A percentile compares a stretch with the other conserved stretches of the same genome.
These are phyloP conservation scores for Petaurus breviceps DNA, from an alignment of 2,113 vertebrate genomes.

Conservation along the genomic window DNA sequence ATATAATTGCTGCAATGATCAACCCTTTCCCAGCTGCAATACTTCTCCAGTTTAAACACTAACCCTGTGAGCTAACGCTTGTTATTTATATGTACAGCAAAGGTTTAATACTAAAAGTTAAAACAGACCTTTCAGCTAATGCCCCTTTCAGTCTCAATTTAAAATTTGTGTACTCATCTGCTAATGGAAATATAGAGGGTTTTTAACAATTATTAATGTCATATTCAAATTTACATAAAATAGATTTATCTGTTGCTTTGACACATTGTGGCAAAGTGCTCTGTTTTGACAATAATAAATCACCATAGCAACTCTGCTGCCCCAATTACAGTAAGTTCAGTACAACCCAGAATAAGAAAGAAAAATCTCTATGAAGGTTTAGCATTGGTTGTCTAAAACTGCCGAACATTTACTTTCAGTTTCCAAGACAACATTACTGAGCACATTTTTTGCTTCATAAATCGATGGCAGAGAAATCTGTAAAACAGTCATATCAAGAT, in stretches of 20 bases:
- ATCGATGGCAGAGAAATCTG: constrained; percentile 42
- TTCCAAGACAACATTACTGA: constrained; percentile 56
- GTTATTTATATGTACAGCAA: neutral
- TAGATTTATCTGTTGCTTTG: constrained; percentile 55
- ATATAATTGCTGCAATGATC: constrained; percentile 20
- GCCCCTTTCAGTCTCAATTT: constrained; percentile 31
- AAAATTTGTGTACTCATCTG: constrained; percentile 38
- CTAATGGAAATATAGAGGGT: constrained; percentile 22
- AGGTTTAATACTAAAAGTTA: neutral
- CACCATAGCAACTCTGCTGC: constrained; percentile 71
- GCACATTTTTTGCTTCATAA: constrained; percentile 32
- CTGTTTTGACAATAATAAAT: constrained; percentile 76
- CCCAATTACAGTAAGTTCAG: constrained; percentile 72
- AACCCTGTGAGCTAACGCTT: neutral
- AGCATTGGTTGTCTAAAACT: constrained; percentile 31
- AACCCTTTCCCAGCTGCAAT: constrained; percentile 46
- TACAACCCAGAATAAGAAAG: constrained; percentile 53
- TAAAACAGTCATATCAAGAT: constrained; percentile 42
- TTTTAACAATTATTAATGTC: constrained; percentile 40
- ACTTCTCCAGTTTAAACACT: neutral
- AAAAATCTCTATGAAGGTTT: constrained; percentile 56
- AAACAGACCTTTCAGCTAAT: constrained; percentile 33
- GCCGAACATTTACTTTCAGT: constrained; percentile 21
- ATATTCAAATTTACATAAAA: constrained; percentile 45
- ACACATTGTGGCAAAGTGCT: constrained; percentile 61